Evolutionary conservation across 2,888 invertebrate species (phyloP).

Genomic region (Lapara coniferarum): DNA sequence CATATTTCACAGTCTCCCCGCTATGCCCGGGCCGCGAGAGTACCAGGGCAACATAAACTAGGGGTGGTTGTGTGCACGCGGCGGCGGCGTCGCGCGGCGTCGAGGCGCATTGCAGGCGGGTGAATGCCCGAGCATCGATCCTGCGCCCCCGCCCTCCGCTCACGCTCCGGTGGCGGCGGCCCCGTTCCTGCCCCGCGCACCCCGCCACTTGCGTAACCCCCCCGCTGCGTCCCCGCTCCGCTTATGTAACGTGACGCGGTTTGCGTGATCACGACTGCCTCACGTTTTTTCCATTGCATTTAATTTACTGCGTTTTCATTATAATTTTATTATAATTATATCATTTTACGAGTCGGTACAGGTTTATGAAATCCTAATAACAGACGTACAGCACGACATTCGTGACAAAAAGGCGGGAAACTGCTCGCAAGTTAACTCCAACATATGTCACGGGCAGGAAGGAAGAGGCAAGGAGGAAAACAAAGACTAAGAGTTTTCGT

Average conservation of each 20-base stretch:
- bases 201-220: conserved; percentile 65
- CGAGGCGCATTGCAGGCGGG: conserved; percentile 82
- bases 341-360: conserved; percentile 3
- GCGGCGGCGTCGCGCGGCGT: conserved; percentile 49
- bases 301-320: conserved; percentile 16
- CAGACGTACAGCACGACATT: not conserved
- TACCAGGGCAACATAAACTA: conserved; percentile 68
- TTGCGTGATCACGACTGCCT: conserved; percentile 10
- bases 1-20: conserved; percentile 10
- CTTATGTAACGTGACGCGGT: conserved; percentile 23
- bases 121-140: conserved; percentile 83
- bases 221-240: conserved; percentile 17
- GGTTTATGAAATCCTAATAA: not conserved
- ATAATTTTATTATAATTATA: conserved; percentile 16
- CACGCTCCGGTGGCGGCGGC: conserved; percentile 66
- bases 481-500: not conserved
- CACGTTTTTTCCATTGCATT: conserved; percentile 21
- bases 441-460: not conserved
- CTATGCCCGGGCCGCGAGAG: conserved; percentile 35
- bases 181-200: conserved; percentile 62
- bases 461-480: not conserved
- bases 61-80: conserved; percentile 56
- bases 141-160: conserved; percentile 41
- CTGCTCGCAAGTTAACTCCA: not conserved
- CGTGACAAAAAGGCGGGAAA: conserved; percentile 11